Percentiles rank a stretch among this genome's conserved stretches.
These are phyloP conservation scores for Halocynthia aurantium DNA, from an alignment of 23 tunicate genomes.

Conservation along the genomic window DNA sequence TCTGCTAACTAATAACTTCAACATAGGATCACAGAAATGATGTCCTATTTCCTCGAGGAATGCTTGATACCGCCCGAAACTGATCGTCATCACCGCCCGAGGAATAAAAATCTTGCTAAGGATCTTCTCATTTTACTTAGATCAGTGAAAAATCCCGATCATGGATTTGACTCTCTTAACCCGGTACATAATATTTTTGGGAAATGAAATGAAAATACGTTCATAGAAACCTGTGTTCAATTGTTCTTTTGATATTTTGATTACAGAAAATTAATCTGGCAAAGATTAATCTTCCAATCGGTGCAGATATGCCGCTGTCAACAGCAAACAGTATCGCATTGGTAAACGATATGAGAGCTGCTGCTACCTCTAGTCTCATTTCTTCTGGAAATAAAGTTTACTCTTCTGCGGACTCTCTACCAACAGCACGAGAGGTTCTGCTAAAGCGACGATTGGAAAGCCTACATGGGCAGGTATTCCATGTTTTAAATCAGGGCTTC, in stretches of 20 bases:
- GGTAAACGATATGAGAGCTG: not conserved
- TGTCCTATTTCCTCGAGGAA: constrained; percentile 1
- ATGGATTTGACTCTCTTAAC: constrained; percentile 14
- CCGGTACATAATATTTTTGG: constrained; percentile 26
- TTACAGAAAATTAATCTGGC: constrained; percentile 42
- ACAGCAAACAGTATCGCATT: not conserved
- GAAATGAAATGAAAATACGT: not conserved
- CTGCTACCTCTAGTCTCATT: not conserved
- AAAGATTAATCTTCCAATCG: constrained; percentile 34
- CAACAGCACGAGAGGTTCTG: not conserved
- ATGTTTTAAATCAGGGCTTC: constrained; percentile 1
- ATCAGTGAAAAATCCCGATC: constrained; percentile 15
- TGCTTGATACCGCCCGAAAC: constrained; percentile 1
- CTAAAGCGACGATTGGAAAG: constrained; percentile 15
- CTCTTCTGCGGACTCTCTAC: not conserved
- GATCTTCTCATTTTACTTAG: not conserved
- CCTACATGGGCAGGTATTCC: constrained; percentile 6
- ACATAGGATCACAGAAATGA: not conserved
- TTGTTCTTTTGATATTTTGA: not conserved
- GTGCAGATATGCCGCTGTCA: not conserved
- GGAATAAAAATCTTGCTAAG: not conserved
- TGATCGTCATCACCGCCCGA: not conserved
- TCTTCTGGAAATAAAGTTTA: not conserved
- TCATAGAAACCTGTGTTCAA: not conserved
- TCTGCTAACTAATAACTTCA: not conserved